Base-by-base conservation (phyloP, 1,140 invertebrate genomes). In the Chironomus tepperi region DNA sequence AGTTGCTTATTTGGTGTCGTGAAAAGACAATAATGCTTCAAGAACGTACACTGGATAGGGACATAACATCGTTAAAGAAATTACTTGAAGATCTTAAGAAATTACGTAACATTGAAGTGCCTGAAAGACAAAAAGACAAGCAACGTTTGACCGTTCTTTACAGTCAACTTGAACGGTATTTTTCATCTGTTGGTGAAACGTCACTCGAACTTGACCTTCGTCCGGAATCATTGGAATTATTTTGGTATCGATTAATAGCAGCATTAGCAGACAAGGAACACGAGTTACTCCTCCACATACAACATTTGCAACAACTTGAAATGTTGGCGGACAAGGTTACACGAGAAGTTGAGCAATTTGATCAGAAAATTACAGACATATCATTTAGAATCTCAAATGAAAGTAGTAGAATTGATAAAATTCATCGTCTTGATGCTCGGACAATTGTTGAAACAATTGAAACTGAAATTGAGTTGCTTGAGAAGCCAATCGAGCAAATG, bases 61-160 rank as follows among this genome's bases (percentile, higher is more conserved):
- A 93, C 76, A 85, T 96, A 74, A 91, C 94, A 79, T 95, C 97
- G 83, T 93, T 96, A 88, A 95, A 94, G 83, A 94, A 93, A 84
- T 84, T 95, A 76, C 88, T 94, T 64, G 87, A 90, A 70, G 94
- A 96, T 81, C 93, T 91, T 78, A 88, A 89, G 78, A 87, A 91
- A 77, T 98, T 97, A 85, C 89, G 92, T 79, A 91, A 90, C 76
- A 94, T 97, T 81, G 95, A 98, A 82, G 88, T 98, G 75, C 95
- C 95, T 73, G 89, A 91, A 0, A 85, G 93, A 75, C 89, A 93
- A 80, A 87, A 91, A 74, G 92, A 95, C 79, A 96, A 96, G 78
- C 91, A 95, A 81, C 88, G 90, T 79, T 85, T 97, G 57, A 84
- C 88, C 75, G 89, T 92, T 77, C 85, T 94, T 42, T 97, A 93